A percentile compares a stretch with the other conserved stretches of the same genome.
Conservation (phyloP, 64 coral and sea anemone genomes). For the Montipora sp. region DNA sequence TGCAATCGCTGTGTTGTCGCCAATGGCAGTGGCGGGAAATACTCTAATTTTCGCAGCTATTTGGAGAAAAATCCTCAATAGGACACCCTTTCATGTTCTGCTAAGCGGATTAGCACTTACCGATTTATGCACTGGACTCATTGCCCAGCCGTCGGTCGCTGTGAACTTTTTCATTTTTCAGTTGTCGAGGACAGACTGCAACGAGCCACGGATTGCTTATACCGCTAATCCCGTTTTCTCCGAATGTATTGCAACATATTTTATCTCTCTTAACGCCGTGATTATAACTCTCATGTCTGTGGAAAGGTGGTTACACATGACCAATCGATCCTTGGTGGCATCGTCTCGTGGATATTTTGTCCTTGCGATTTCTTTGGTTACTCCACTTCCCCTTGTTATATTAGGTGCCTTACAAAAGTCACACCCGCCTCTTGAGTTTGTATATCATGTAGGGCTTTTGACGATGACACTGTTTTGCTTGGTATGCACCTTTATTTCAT, state of each 20-base stretch:
- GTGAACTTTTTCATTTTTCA: not conserved
- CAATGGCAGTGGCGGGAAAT: not conserved
- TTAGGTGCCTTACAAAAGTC: not conserved
- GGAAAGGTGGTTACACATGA: not conserved
- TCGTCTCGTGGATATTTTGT: not conserved
- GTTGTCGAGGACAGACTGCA: not conserved
- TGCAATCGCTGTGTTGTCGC: not conserved
- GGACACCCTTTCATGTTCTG: not conserved
- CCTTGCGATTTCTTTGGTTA: not conserved
- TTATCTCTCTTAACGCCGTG: not conserved
- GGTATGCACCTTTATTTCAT: not conserved
- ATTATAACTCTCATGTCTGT: not conserved
- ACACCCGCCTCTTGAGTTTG: not conserved
- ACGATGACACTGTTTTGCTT: not conserved
- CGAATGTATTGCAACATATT: not conserved
- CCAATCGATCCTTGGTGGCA: not conserved
- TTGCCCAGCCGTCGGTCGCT: not conserved
- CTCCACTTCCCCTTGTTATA: not conserved
- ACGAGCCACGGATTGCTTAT: not conserved
- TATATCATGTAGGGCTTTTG: not conserved
- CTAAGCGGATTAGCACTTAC: not conserved
- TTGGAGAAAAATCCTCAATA: not conserved
- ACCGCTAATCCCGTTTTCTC: not conserved
- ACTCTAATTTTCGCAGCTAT: not conserved
- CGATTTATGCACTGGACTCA: not conserved